Evolutionary conservation across 2,797 vertebrate species (phyloP), one percentile per base, ranked within the genome.

Genomic region (Champsocephalus esox): DNA sequence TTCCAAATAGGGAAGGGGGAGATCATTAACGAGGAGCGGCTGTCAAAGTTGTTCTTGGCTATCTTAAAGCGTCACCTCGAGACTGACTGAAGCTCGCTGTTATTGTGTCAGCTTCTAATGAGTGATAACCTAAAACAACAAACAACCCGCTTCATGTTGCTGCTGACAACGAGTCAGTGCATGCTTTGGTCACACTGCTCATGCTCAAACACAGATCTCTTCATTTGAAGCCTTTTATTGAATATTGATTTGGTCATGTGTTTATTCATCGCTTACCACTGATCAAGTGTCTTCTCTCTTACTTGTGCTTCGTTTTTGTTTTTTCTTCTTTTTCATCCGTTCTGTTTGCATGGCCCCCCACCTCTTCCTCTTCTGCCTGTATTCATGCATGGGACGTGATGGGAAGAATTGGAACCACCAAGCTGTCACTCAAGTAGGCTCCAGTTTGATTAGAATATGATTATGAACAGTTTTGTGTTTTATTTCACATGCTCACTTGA

Each of bases 351-450:
- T 95, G 95, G 77, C 77, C 86, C 45, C 60, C 81, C 73, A 48
- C 70, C 75, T 82, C 86, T 66, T 63, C 89, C 44, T 88, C 88
- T 75, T 90, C 93, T 91, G 87, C 92, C 93, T 93, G 90, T 93
- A 82, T 93, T 94, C 94, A 92, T 95, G 92, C 94, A 92, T 92
- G 93, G 93, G 87, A 93, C 91, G 87, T 59, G 88, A 92, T 90
- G 88, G 80, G 94, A 95, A 96, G 95, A 94, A 95, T 93, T 96
- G 95, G 95, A 96, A 96, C 90, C 95, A 95, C 89, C 93, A 87
- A 91, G 95, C 95, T 93, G 93, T 96, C 93, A 96, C 95, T 94
- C 94, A 96, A 96, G 95, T 96, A 96, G 94, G 95, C 93, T 88
- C 85, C 88, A 85, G 75, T 94, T 92, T 93, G 86, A 92, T 92